phyloP scores from a whole-genome alignment of 2,113 vertebrate species.

The Cranoglanis bouderius region DNA sequence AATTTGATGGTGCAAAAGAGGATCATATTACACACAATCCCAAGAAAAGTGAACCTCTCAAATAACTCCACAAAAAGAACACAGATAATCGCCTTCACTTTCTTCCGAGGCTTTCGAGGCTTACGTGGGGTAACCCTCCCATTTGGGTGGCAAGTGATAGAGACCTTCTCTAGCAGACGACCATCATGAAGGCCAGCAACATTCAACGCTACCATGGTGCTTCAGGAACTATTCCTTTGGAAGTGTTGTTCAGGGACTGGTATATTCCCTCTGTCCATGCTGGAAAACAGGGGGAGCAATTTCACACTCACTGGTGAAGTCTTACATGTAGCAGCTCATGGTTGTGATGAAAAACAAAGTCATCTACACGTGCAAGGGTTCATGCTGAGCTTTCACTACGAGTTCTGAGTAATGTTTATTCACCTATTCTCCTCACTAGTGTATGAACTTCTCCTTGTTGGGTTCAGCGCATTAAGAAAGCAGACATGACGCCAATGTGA shows the following conservation, averaged over 20 bases:
- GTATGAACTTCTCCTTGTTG: conserved; percentile 47
- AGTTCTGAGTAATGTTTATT: conserved; percentile 43
- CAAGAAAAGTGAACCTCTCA: conserved; percentile 87
- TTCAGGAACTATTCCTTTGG: conserved; percentile 33
- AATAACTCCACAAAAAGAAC: conserved; percentile 86
- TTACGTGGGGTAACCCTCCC: conserved; percentile 9
- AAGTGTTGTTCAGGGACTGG: conserved; percentile 29
- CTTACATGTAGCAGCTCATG: conserved; percentile 38
- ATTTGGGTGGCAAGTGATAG: conserved; percentile 36
- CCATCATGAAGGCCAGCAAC: conserved; percentile 48
- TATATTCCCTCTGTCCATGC: conserved; percentile 11
- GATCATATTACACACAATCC: conserved; percentile 90
- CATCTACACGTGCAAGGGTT: conserved; percentile 46
- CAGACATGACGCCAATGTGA: conserved; percentile 35
- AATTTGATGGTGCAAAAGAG: conserved; percentile 86
- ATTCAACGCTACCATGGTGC: conserved; percentile 63
- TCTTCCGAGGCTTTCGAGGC: conserved; percentile 64
- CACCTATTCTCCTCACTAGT: conserved; percentile 37
- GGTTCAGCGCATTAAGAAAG: conserved; percentile 36
- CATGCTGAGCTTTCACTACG: conserved; percentile 26
- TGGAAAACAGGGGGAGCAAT: conserved; percentile 56
- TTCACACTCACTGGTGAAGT: conserved; percentile 61
- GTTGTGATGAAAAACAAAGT: conserved; percentile 44
- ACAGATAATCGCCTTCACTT: conserved; percentile 78
- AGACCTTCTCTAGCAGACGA: conserved; percentile 29